Evolutionary conservation across 2,113 vertebrate species (phyloP).

Genomic region (Saccopteryx leptura): DNA sequence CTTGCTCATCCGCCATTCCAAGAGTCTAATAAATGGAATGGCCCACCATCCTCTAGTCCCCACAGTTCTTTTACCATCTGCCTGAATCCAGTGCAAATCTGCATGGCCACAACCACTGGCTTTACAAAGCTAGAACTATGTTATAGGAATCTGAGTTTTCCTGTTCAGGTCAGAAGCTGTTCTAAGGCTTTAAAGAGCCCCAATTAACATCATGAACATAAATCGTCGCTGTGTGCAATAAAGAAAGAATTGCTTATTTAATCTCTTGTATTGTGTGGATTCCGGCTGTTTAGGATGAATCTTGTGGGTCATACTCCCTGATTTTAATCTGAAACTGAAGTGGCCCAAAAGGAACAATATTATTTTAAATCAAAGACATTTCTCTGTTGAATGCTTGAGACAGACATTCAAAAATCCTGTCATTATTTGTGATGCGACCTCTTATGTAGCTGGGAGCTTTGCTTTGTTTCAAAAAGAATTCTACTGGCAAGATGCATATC

Average conservation of each 20-base stretch:
- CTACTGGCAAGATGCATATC: neutral
- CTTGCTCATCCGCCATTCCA: too few relatives aligned
- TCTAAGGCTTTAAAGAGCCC: neutral
- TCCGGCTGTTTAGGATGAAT: neutral
- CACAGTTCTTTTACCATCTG: too few relatives aligned
- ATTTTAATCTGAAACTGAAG: conserved; percentile 58
- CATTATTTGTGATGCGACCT: neutral
- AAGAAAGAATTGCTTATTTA: neutral
- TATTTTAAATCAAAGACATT: neutral
- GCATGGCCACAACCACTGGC: too few relatives aligned
- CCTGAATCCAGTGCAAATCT: too few relatives aligned
- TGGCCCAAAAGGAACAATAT: conserved; percentile 14
- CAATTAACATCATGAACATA: neutral
- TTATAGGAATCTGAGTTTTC: neutral
- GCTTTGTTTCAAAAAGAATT: conserved; percentile 39
- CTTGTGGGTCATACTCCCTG: neutral
- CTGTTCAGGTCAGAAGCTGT: neutral
- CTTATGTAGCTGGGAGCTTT: neutral
- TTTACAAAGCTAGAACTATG: neutral
- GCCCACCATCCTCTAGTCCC: too few relatives aligned
- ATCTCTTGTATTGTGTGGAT: neutral
- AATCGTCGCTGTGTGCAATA: neutral
- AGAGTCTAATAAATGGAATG: too few relatives aligned
- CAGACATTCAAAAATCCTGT: conserved; percentile 36
- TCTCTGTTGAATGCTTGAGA: conserved; percentile 37